phyloP scores from a whole-genome alignment of 2,113 vertebrate genomes.

The Lepisosteus oculatus region DNA sequence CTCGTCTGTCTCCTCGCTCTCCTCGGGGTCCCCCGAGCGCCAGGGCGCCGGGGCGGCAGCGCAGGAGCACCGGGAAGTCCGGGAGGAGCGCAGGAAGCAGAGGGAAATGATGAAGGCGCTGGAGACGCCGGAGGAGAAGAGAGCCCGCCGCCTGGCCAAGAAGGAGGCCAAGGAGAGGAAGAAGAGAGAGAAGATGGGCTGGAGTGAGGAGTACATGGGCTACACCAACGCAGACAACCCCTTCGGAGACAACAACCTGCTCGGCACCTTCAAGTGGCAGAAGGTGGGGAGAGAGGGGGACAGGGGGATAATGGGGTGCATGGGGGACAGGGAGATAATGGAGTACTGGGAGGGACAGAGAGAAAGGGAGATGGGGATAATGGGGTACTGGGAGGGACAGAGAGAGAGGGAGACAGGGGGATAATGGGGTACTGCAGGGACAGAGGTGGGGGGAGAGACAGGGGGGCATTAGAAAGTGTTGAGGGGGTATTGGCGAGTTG shows the following conservation, averaged over 20 bases:
- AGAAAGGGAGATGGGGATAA: no score
- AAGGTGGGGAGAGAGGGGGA: slow-evolving; percentile 69
- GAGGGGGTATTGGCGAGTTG: no score
- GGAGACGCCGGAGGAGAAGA: slow-evolving; percentile 93
- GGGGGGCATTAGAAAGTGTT: no score
- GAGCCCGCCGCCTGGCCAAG: slow-evolving; percentile 86
- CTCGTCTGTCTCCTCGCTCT: slow-evolving; percentile 69
- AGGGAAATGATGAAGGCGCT: slow-evolving; percentile 88
- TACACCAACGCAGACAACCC: slow-evolving; percentile 98
- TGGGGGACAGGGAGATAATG: neutral
- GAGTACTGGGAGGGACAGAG: no score
- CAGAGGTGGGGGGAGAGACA: no score
- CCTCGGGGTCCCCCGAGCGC: slow-evolving; percentile 55
- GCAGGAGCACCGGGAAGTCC: slow-evolving; percentile 32
- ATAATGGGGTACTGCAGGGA: no score
- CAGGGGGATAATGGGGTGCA: no score
- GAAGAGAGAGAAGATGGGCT: slow-evolving; percentile 97
- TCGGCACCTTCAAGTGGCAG: slow-evolving; percentile 96
- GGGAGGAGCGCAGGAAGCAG: slow-evolving; percentile 60
- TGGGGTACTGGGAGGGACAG: no score
- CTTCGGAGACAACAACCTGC: slow-evolving; percentile 94
- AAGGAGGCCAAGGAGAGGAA: slow-evolving; percentile 96
- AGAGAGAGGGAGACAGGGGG: no score
- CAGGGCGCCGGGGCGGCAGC: neutral
- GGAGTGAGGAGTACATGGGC: slow-evolving; percentile 98